Percentiles rank a stretch among this genome's conserved stretches.
These are phyloP conservation scores for Mesochorus sp. DNA, from an alignment of 2,888 invertebrate genomes.

Conservation along the genomic window DNA sequence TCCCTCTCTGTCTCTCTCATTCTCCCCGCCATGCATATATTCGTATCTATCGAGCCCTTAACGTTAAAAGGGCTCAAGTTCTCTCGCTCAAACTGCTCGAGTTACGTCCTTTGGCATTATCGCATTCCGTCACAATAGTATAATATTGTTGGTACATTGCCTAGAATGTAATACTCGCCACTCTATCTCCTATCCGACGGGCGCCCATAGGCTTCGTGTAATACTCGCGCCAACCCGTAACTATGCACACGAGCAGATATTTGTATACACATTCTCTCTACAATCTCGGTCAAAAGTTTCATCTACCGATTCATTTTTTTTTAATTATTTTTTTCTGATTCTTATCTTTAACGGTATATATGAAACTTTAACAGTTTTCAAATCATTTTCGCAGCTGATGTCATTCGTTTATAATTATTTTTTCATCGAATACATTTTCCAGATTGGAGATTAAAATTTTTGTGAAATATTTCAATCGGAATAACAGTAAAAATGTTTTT, in stretches of 20 bases:
- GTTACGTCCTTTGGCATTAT: constrained; percentile 2
- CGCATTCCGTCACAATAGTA: not conserved
- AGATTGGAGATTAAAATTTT: too few species aligned
- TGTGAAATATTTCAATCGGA: too few species aligned
- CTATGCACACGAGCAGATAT: not conserved
- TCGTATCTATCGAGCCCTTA: not conserved
- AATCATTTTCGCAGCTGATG: too few species aligned
- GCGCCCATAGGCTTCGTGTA: constrained; percentile 19
- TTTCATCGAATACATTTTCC: too few species aligned
- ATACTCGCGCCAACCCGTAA: constrained; percentile 25
- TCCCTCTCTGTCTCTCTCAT: constrained; percentile 3
- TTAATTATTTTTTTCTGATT: too few species aligned
- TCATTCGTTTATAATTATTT: too few species aligned
- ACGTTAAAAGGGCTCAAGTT: not conserved
- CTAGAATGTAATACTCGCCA: constrained; percentile 23
- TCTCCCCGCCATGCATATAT: not conserved
- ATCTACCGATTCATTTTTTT: too few species aligned
- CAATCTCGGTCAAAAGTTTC: too few species aligned
- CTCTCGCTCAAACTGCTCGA: not conserved
- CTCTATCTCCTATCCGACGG: constrained; percentile 34
- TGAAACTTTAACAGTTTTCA: too few species aligned
- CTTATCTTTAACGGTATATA: too few species aligned
- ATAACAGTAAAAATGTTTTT: too few species aligned
- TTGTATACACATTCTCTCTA: constrained; percentile 13
- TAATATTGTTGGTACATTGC: constrained; percentile 19